Base-by-base conservation (phyloP, 2,113 vertebrate species). In the Notiomystis cincta region DNA sequence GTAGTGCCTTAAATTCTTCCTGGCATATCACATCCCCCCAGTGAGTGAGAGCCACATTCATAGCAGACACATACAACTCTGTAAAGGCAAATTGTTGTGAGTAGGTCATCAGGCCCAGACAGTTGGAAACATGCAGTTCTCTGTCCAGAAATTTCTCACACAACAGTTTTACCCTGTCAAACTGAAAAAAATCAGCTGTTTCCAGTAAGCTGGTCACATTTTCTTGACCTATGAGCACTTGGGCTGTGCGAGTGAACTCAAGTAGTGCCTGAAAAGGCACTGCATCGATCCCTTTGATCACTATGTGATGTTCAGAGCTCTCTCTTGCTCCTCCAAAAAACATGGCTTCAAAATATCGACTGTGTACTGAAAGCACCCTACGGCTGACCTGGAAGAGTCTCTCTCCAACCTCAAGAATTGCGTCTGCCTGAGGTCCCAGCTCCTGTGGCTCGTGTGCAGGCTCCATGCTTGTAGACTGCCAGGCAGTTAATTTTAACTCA, bases 71-170 rank as follows among this genome's bases (percentile, higher is more conserved):
- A 9, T 97, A 96, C 18, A 99, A 97, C 50, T 97, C 97, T 35
- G 28, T 19, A 38, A 98, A 98, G 54, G 98, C 98, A 57, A 98
- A 98, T 24, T 96, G 98, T 98, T 98, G 98, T 2, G 98, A 97
- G 25, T 98, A 99, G 22, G 90, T 95, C 98, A 99, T 98, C 97
- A 99, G 97, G 60, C 98, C 98, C 95, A 99, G 88, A 88, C 99
- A 99, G 96, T 99, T 99, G 60, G 97, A 98, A 47, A 98, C 90
- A 42, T 98, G 98, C 72, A 99, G 95, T 94, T 99, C 98, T 44
- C 99, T 94, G 91, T 99, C 98, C 82, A 99, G 95, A 84, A 99
- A 99, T 81, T 98, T 98, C 92, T 98, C 98, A 90, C 99, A 99
- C 53, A 98, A 82, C 45, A 98, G 87, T 69, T 97, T 98, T 82